Conservation (phyloP, 2,888 invertebrate genomes). For the Dichetophora obliterata region DNA sequence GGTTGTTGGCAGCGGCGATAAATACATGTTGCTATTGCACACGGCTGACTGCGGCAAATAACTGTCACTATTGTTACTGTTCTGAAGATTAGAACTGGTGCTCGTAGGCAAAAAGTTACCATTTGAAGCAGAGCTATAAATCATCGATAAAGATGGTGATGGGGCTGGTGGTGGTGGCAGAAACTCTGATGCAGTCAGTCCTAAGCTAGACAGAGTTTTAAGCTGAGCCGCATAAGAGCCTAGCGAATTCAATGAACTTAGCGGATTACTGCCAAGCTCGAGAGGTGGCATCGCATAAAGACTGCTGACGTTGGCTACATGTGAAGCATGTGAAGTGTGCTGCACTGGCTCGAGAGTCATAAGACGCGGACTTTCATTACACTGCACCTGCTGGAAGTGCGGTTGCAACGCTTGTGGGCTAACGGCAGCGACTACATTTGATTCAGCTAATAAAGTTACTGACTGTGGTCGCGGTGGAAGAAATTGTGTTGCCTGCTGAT, state of each 20-base stretch:
- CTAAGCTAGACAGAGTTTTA: not conserved
- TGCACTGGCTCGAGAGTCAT: not conserved
- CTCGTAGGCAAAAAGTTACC: not conserved
- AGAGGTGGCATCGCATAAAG: not conserved
- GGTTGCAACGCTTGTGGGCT: not conserved
- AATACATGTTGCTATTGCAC: not conserved
- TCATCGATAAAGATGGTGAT: not conserved
- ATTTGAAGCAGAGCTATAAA: not conserved
- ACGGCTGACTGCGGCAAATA: not conserved
- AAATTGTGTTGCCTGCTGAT: not conserved
- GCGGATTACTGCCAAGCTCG: not conserved
- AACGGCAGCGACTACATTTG: not conserved
- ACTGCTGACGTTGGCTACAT: not conserved
- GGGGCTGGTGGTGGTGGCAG: constrained; percentile 12
- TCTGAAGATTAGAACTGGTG: not conserved
- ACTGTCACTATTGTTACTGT: not conserved
- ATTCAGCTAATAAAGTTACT: not conserved
- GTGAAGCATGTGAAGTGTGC: not conserved
- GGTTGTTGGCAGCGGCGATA: not conserved
- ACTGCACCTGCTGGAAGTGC: not conserved
- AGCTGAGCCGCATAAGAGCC: constrained; percentile 2
- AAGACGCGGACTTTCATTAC: not conserved
- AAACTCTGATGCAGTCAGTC: constrained; percentile 3
- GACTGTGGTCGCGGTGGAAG: not conserved
- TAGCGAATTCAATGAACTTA: not conserved